These are phyloP conservation scores for Trilocha varians DNA, from an alignment of 2,888 invertebrate species.

Conservation along the genomic window DNA sequence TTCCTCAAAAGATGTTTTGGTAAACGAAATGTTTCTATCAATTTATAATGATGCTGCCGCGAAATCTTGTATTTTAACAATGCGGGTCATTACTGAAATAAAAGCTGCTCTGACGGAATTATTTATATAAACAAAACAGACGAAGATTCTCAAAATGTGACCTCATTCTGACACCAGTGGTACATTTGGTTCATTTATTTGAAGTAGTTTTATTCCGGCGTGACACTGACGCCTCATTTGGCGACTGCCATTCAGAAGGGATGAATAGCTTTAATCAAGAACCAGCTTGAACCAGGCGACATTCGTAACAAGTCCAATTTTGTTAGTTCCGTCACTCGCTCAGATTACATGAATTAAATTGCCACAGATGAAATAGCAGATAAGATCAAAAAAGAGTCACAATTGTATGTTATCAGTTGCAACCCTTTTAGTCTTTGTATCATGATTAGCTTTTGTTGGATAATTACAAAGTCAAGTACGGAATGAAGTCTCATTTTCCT, in stretches of 20 bases:
- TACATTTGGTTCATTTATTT: background rate
- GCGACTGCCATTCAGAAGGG: constrained; percentile 2
- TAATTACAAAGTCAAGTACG: too few relatives aligned
- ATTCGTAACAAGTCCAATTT: constrained; percentile 9
- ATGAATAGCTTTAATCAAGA: constrained; percentile 19
- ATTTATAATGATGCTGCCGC: constrained; percentile 3
- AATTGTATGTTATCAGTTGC: too few relatives aligned
- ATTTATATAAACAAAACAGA: background rate
- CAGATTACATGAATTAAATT: background rate
- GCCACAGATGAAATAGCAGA: background rate
- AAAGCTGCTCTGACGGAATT: background rate
- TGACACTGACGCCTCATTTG: constrained; percentile 1
- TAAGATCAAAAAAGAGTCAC: background rate
- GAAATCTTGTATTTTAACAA: too few relatives aligned
- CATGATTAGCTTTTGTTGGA: too few relatives aligned
- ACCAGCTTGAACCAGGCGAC: constrained; percentile 8
- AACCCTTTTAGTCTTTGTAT: too few relatives aligned
- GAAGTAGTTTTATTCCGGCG: background rate
- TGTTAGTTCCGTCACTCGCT: constrained; percentile 1
- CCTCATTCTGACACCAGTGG: background rate
- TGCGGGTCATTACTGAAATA: too few relatives aligned
- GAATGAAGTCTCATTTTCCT: too few relatives aligned
- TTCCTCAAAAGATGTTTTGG: constrained; percentile 2
- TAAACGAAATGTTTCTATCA: constrained; percentile 4
- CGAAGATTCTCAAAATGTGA: background rate